Base-by-base conservation (phyloP, 1,140 invertebrate genomes). In the Achroia grisella region DNA sequence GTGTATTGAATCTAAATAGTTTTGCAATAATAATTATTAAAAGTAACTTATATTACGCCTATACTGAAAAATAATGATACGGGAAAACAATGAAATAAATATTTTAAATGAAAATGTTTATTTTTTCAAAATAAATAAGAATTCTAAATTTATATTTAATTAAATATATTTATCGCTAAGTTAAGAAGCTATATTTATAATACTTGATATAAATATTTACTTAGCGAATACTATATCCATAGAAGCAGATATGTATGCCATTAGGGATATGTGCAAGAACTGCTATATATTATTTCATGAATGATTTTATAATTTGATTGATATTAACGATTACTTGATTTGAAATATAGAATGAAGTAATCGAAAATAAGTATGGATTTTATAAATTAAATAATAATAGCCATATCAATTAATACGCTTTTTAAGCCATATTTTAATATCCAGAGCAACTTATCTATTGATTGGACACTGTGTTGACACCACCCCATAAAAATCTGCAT, bases 211-310 rank as follows among this genome's bases (percentile, higher is more conserved):
- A 36, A 17, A 37, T 37, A 37, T 23, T 23, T n/a, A 35, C 8
- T 35, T 15, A 37, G 35, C 33, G 10, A 17, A 37, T 37, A 37
- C 35, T 37, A 23, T 17, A n/a, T 37, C 35, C 67, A 71, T 77
- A 75, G 73, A 72, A 75, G 73, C 73, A 79, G 69, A 76, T 74
- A 77, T 75, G 71, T 68, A 57, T 51, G 14, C 50, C 1, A 36
- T 55, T 44, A 34, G 27, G 48, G 63, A 77, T 74, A 71, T 72
- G 61, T 63, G 44, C 35, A 47, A 23, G 17, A 23, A 23, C 2
- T 2, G 17, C 6, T 23, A 2, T 2, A 6, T 23, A 23, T 23
- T 23, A n/a, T n/a, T 23, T 23, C 6, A 23, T 23, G 17, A 23
- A 23, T 6, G 2, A n/a, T 23, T 23, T 23, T 23, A 23, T 23